Percentiles rank a stretch among this genome's conserved stretches.
Evolutionary conservation across 2,797 vertebrate species (phyloP).

Genomic region (Dipus sagitta): DNA sequence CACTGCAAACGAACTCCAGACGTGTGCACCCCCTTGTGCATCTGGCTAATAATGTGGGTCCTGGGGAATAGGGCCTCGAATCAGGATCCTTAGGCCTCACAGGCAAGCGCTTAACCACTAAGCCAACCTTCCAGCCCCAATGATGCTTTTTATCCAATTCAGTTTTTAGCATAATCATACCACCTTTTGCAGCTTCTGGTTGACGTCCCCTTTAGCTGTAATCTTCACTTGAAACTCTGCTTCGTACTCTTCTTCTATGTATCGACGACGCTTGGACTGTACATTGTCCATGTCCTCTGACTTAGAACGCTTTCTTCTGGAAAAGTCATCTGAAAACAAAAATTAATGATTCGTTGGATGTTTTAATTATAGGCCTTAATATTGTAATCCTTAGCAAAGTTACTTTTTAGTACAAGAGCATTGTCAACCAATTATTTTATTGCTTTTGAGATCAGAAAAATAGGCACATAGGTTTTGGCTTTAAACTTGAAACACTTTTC

Average conservation of each 20-base stretch:
- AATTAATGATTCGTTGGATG: neutral
- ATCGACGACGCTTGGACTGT: conserved; percentile 89
- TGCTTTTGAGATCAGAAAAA: conserved; percentile 42
- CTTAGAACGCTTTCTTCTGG: conserved; percentile 89
- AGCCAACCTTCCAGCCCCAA: too few relatives aligned
- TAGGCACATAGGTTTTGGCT: neutral
- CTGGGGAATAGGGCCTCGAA: too few relatives aligned
- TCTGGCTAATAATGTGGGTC: too few relatives aligned
- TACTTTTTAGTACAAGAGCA: conserved; percentile 13
- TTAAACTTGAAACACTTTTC: conserved; percentile 45
- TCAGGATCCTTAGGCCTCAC: too few relatives aligned
- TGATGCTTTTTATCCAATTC: too few relatives aligned
- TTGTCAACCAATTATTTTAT: conserved; percentile 1
- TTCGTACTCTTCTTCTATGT: conserved; percentile 93
- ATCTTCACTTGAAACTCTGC: conserved; percentile 98
- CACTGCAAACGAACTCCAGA: too few relatives aligned
- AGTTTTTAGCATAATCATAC: neutral
- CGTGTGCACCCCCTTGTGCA: too few relatives aligned
- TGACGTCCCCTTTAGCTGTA: conserved; percentile 91
- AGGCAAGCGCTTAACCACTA: too few relatives aligned
- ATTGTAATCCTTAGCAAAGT: neutral
- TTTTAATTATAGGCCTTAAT: neutral
- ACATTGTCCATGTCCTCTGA: conserved; percentile 90
- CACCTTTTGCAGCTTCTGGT: conserved; percentile 95
- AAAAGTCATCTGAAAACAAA: conserved; percentile 86